Percentiles rank a stretch among this genome's conserved stretches.
phyloP scores from a whole-genome alignment of 2,888 invertebrate species.

The Drosophila algonquin region DNA sequence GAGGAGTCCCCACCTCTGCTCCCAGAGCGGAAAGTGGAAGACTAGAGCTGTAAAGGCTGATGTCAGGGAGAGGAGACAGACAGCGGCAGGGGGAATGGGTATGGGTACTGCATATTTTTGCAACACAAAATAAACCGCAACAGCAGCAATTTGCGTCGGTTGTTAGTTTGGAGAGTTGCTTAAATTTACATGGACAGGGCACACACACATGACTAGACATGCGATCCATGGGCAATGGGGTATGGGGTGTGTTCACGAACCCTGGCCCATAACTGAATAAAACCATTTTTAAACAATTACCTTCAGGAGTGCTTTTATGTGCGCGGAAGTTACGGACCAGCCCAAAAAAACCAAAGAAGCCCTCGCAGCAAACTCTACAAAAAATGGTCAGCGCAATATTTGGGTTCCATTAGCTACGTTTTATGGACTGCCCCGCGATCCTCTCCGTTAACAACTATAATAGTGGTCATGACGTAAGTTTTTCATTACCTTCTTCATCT shows the following conservation, averaged over 20 bases:
- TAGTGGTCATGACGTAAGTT: background rate
- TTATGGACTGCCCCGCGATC: background rate
- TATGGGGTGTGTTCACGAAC: slow-evolving; percentile 1
- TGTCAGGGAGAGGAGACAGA: slow-evolving; percentile 25
- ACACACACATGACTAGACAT: slow-evolving; percentile 59
- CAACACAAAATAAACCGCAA: slow-evolving; percentile 78
- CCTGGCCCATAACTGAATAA: slow-evolving; percentile 69
- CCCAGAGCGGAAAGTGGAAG: slow-evolving; percentile 21
- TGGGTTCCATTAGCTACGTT: background rate
- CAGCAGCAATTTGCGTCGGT: slow-evolving; percentile 76
- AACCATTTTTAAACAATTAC: slow-evolving; percentile 78
- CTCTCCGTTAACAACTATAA: background rate
- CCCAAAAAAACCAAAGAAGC: slow-evolving; percentile 23
- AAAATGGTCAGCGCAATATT: slow-evolving; percentile 2
- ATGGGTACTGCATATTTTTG: slow-evolving; percentile 63
- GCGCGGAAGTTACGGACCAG: slow-evolving; percentile 63
- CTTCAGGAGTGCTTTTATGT: slow-evolving; percentile 67
- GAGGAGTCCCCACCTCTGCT: slow-evolving; percentile 6
- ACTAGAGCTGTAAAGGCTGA: slow-evolving; percentile 24
- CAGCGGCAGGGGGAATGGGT: slow-evolving; percentile 3
- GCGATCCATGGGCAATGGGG: slow-evolving; percentile 47
- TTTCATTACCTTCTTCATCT: background rate
- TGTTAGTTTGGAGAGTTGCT: slow-evolving; percentile 67
- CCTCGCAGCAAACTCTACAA: background rate
- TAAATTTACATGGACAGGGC: slow-evolving; percentile 63